Percentiles rank a stretch among this genome's conserved stretches.
These are phyloP conservation scores for Myrmecophaga tridactyla DNA, from an alignment of 2,113 vertebrate genomes.

Conservation along the genomic window DNA sequence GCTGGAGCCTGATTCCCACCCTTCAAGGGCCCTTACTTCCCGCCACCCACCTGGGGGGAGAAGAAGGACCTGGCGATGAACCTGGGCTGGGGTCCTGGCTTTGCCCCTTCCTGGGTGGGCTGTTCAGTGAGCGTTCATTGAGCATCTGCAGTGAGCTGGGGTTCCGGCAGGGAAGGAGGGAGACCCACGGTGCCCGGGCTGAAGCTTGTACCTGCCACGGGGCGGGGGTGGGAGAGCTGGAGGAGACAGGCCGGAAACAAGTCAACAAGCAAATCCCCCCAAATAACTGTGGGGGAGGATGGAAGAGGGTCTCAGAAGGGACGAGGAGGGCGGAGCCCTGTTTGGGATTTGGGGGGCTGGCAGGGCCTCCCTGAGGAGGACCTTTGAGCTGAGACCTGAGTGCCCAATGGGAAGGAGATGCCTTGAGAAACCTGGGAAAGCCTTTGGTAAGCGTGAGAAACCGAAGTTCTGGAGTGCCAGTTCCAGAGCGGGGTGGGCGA, in stretches of 20 bases:
- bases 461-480: neutral
- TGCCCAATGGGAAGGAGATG: neutral
- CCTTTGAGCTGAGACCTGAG: neutral
- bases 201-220: too few species aligned
- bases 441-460: neutral
- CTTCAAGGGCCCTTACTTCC: neutral
- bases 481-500: neutral
- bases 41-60: too few species aligned
- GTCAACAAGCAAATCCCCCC: rapidly evolving
- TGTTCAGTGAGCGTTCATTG: too few species aligned
- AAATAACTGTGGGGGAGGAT: rapidly evolving
- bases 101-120: too few species aligned
- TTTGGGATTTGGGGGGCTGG: neutral
- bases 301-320: neutral
- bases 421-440: neutral
- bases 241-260: neutral
- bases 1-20: too few species aligned
- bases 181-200: too few species aligned
- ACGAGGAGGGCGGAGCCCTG: neutral
- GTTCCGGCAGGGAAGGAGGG: too few species aligned
- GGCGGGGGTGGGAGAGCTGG: rapidly evolving
- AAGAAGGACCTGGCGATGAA: too few species aligned
- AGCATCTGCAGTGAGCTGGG: too few species aligned
- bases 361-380: neutral
- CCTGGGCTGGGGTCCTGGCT: too few species aligned